Percentiles rank a stretch among this genome's conserved stretches.
Conservation (phyloP, 2,888 invertebrate species). For the Scaptomyza tumidula region DNA sequence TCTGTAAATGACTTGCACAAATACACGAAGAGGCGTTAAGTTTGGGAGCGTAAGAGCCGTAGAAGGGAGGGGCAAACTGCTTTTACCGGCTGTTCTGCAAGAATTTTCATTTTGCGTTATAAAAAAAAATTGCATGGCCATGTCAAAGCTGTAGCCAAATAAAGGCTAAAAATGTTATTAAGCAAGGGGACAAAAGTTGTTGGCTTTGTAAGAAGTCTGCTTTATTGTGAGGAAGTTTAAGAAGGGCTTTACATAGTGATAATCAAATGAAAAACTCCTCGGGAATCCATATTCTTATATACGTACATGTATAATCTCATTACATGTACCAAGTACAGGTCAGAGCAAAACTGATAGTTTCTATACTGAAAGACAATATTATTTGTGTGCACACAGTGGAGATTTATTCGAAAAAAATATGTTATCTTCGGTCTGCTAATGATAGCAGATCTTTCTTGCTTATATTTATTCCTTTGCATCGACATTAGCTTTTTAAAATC, state of each 20-base stretch:
- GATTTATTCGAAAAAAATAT: no score
- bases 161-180: slow-evolving; percentile 30
- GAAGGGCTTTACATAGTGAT: no score
- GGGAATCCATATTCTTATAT: no score
- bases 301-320: no score
- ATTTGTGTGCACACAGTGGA: no score
- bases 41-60: slow-evolving; percentile 11
- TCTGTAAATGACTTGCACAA: slow-evolving; percentile 80
- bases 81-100: slow-evolving; percentile 21
- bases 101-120: slow-evolving; percentile 65
- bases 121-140: slow-evolving; percentile 48
- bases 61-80: slow-evolving; percentile 19
- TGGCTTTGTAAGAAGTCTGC: slow-evolving; percentile 28
- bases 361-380: no score
- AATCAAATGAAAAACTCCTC: no score
- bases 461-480: not conserved
- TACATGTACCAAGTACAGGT: no score
- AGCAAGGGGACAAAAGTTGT: slow-evolving; percentile 5
- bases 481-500: slow-evolving; percentile 15
- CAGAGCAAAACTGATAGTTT: no score
- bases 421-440: not conserved
- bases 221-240: not conserved
- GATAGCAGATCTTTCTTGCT: not conserved
- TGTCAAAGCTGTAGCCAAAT: slow-evolving; percentile 31
- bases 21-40: slow-evolving; percentile 59